Evolutionary conservation across 2,797 vertebrate genomes (phyloP).

Genomic region (Falco biarmicus): DNA sequence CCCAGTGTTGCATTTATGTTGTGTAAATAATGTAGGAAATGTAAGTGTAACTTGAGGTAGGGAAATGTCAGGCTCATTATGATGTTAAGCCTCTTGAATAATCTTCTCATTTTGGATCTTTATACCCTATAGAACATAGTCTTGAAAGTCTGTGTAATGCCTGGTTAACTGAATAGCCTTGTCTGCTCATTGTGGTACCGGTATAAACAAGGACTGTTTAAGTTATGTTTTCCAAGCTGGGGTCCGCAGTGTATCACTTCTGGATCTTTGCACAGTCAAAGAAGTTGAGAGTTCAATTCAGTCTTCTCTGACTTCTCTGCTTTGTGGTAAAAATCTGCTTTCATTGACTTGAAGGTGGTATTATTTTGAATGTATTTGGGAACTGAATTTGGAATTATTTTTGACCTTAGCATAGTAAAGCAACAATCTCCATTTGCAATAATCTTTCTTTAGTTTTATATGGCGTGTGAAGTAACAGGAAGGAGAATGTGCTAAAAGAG

Average conservation of each 20-base stretch:
- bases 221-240: neutral
- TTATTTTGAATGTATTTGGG: neutral
- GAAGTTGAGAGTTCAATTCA: neutral
- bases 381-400: neutral
- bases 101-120: neutral
- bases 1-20: neutral
- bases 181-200: neutral
- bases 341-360: neutral
- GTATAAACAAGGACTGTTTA: neutral
- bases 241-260: neutral
- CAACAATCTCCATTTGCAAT: neutral
- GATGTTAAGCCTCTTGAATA: neutral
- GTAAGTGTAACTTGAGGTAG: rapidly evolving
- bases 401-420: neutral
- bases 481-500: neutral
- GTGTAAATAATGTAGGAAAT: neutral
- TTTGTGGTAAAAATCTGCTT: neutral
- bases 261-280: neutral
- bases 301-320: neutral
- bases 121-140: neutral
- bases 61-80: neutral
- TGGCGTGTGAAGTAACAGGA: neutral
- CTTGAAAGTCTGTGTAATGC: neutral
- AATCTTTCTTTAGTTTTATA: neutral
- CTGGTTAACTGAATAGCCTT: neutral